A percentile compares a stretch with the other conserved stretches of the same genome.
phyloP scores from a whole-genome alignment of 2,113 vertebrate genomes.

The Philantomba maxwellii region DNA sequence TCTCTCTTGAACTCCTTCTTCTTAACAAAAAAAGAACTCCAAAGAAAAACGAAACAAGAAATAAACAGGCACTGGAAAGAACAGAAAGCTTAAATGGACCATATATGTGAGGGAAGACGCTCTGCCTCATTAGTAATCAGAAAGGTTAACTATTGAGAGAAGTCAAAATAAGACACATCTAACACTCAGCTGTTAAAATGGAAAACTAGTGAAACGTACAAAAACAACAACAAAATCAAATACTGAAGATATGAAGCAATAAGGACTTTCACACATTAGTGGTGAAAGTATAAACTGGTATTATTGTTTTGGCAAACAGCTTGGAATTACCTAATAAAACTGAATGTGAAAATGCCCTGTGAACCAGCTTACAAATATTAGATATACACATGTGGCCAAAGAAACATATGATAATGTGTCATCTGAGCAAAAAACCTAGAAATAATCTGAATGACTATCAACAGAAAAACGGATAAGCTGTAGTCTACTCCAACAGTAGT shows the following conservation, averaged over 20 bases:
- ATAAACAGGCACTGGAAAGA: neutral
- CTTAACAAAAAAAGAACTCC: neutral
- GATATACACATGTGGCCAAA: neutral
- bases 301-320: neutral
- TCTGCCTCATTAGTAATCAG: neutral
- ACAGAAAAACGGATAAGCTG: neutral
- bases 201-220: neutral
- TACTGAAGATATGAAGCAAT: neutral
- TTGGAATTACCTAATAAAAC: neutral
- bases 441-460: neutral
- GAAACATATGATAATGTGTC: neutral
- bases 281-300: neutral
- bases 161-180: conserved; percentile 1
- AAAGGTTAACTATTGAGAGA: neutral
- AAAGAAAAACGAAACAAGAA: conserved; percentile 20
- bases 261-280: neutral
- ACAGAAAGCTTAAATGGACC: neutral
- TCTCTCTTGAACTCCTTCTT: neutral
- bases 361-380: neutral
- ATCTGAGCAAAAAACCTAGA: neutral
- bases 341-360: neutral
- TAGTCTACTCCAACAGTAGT: neutral
- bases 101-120: neutral
- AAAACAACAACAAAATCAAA: neutral
- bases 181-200: neutral